phyloP scores from a whole-genome alignment of 1,140 invertebrate genomes.

The Glossosoma conforme region DNA sequence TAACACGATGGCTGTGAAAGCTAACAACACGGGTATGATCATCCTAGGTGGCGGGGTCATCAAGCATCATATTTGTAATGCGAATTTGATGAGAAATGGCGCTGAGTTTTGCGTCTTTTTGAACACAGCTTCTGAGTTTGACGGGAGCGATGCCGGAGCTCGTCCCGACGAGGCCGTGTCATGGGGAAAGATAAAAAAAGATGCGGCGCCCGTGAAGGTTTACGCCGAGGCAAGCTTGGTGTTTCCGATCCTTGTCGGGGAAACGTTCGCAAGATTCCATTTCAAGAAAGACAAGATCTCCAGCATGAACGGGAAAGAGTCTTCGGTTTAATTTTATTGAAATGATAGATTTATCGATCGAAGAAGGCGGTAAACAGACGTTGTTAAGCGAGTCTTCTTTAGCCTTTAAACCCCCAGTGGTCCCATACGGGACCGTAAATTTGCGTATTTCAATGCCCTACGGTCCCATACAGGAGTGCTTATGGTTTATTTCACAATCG shows the following conservation, averaged over 20 bases:
- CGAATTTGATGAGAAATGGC: constrained; percentile 98
- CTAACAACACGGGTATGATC: constrained; percentile 91
- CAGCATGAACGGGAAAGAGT: too few species aligned
- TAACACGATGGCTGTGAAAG: constrained; percentile 94
- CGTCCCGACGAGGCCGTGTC: constrained; percentile 96
- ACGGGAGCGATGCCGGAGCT: constrained; percentile 97
- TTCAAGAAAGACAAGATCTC: too few species aligned
- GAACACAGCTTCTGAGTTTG: constrained; percentile 97
- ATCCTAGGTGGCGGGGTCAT: constrained; percentile 95
- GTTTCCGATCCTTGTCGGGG: constrained; percentile 90
- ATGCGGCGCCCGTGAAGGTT: constrained; percentile 90
- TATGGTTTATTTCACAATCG: too few species aligned
- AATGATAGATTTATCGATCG: too few species aligned
- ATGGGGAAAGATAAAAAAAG: constrained; percentile 95
- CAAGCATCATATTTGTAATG: constrained; percentile 99
- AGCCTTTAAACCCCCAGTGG: too few species aligned
- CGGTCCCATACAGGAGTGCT: too few species aligned
- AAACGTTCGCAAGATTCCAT: constrained; percentile 81
- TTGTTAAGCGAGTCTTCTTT: too few species aligned
- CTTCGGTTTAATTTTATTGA: too few species aligned
- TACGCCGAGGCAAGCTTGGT: constrained; percentile 94
- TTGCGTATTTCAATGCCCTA: too few species aligned
- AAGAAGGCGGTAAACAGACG: too few species aligned
- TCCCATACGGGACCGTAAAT: too few species aligned
- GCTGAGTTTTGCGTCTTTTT: constrained; percentile 94